Conservation (phyloP, 2,888 invertebrate species). For the Metellina segmentata region DNA sequence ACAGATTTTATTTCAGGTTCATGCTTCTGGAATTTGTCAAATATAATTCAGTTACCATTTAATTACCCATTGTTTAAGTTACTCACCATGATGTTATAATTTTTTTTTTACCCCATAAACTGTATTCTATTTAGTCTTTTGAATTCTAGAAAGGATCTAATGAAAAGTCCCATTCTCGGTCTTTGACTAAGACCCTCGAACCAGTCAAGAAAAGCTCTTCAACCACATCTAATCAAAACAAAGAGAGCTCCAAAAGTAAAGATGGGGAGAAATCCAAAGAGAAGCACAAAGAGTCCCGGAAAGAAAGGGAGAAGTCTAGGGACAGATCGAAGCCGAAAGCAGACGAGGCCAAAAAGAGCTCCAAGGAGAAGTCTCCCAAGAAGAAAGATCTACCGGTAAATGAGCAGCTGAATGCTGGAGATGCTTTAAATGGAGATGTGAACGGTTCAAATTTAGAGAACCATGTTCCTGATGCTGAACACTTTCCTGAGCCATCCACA, state of each 20-base stretch:
- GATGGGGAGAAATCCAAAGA: slow-evolving; percentile 69
- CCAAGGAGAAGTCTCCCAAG: slow-evolving; percentile 76
- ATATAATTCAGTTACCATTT: too few species aligned
- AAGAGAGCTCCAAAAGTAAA: slow-evolving; percentile 46
- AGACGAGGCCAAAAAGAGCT: slow-evolving; percentile 67
- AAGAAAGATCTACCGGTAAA: slow-evolving; percentile 53
- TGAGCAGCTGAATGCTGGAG: slow-evolving; percentile 77
- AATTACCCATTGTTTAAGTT: too few species aligned
- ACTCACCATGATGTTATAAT: too few species aligned
- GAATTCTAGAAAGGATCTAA: slow-evolving; percentile 50
- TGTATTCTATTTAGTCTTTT: too few species aligned
- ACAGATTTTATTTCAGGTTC: too few species aligned
- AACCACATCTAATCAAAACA: slow-evolving; percentile 25
- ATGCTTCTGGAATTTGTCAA: too few species aligned
- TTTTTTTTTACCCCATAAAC: too few species aligned
- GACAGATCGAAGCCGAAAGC: slow-evolving; percentile 61
- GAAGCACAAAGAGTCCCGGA: slow-evolving; percentile 20
- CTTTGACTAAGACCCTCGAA: slow-evolving; percentile 66
- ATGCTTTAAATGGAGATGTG: slow-evolving; percentile 79
- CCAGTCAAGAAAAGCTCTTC: slow-evolving; percentile 45
- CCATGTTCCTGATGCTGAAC: slow-evolving; percentile 1
- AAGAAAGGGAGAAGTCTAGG: slow-evolving; percentile 67
- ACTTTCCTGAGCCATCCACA: slow-evolving; percentile 28
- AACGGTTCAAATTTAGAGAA: slow-evolving; percentile 54
- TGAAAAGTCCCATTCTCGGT: slow-evolving; percentile 66